Conservation (phyloP, 2,888 invertebrate genomes). For the Colletes collaris region DNA sequence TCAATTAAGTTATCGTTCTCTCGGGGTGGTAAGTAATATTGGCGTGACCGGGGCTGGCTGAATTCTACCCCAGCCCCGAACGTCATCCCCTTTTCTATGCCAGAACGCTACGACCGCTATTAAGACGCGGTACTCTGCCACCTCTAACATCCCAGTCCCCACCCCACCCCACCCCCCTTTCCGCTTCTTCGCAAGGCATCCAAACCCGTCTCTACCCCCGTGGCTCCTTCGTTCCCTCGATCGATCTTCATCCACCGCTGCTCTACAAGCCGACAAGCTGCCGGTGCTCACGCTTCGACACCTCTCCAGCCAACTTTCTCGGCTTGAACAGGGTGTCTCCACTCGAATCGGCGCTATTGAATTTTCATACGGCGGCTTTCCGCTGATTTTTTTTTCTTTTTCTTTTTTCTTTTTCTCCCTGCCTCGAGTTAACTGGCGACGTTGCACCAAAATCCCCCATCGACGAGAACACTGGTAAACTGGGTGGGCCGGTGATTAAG, state of each 20-base stretch:
- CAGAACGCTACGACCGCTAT: constrained; percentile 67
- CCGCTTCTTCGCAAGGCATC: constrained; percentile 52
- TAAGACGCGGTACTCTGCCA: constrained; percentile 71
- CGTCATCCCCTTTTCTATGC: constrained; percentile 59
- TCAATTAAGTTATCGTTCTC: constrained; percentile 76
- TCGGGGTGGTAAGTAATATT: constrained; percentile 73
- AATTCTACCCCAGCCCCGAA: constrained; percentile 49
- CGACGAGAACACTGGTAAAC: background rate
- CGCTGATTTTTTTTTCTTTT: constrained; percentile 19
- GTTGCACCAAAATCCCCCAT: background rate
- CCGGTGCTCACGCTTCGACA: constrained; percentile 66
- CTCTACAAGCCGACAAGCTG: constrained; percentile 75
- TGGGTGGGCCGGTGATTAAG: constrained; percentile 35
- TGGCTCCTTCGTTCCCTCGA: constrained; percentile 54
- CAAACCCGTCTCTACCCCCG: constrained; percentile 37
- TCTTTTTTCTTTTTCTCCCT: background rate
- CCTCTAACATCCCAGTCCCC: constrained; percentile 53
- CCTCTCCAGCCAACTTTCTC: constrained; percentile 52
- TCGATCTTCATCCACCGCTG: constrained; percentile 73
- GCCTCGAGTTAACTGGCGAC: constrained; percentile 14
- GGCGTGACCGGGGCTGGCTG: constrained; percentile 70
- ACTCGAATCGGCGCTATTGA: constrained; percentile 52
- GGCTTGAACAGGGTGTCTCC: constrained; percentile 39
- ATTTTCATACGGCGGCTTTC: constrained; percentile 53
- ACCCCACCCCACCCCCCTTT: constrained; percentile 33